Conservation (phyloP, 2,797 vertebrate species). For the Phrynocephalus forsythii region DNA sequence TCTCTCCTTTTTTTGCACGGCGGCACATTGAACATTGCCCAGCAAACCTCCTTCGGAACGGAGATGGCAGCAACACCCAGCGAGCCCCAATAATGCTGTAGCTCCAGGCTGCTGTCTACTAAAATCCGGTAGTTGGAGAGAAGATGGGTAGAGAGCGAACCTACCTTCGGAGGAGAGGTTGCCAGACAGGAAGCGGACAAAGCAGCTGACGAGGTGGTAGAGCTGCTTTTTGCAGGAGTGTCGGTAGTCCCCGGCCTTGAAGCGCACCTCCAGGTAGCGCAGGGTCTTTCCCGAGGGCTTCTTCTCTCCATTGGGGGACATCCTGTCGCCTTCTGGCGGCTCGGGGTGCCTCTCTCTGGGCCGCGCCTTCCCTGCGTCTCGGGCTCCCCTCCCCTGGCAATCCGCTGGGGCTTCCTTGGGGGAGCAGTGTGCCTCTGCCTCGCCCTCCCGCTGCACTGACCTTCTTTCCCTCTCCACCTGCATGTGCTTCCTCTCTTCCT, state of each 20-base stretch:
- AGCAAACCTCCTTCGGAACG: background rate
- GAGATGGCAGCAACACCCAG: background rate
- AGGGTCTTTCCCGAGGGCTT: background rate
- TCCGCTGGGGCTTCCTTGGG: background rate
- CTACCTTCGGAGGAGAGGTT: conserved; percentile 65
- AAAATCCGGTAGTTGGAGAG: too few species aligned
- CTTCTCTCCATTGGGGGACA: background rate
- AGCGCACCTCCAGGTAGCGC: conserved; percentile 21
- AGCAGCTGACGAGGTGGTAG: conserved; percentile 54
- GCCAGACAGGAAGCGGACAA: conserved; percentile 64
- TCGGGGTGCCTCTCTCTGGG: fast-evolving
- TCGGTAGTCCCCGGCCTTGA: conserved; percentile 44
- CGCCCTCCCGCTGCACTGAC: conserved; percentile 1
- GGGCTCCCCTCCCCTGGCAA: background rate
- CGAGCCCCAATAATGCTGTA: background rate
- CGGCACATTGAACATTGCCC: background rate
- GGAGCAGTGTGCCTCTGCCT: background rate
- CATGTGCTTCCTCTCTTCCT: background rate
- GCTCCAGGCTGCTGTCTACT: too few species aligned
- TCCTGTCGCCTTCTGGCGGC: background rate
- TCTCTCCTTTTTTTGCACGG: background rate
- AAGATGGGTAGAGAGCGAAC: background rate
- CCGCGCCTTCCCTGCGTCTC: background rate
- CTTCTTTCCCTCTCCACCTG: conserved; percentile 11
- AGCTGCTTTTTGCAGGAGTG: conserved; percentile 58